A percentile compares a stretch with the other conserved stretches of the same genome.
Evolutionary conservation across 1,140 invertebrate species (phyloP).

Genomic region (Dendrolimus kikuchii): DNA sequence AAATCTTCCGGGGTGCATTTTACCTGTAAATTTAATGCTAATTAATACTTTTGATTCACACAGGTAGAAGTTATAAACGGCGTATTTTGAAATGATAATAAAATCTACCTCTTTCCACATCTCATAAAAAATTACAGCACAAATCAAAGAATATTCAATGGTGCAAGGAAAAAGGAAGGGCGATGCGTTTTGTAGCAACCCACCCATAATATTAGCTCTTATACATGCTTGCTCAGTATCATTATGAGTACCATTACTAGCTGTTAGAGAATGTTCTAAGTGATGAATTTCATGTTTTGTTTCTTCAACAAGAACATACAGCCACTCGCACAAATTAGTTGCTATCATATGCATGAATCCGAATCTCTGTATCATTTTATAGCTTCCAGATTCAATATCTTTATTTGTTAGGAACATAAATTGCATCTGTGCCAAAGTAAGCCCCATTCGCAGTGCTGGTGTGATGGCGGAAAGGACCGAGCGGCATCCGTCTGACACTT

Average conservation of each 20-base stretch:
- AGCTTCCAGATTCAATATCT: conserved; percentile 75
- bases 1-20: conserved; percentile 65
- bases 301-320: conserved; percentile 86
- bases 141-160: conserved; percentile 89
- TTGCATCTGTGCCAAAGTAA: conserved; percentile 80
- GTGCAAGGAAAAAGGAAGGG: conserved; percentile 93
- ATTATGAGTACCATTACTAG: conserved; percentile 23
- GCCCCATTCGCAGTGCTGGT: conserved; percentile 75
- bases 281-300: conserved; percentile 85
- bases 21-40: conserved; percentile 31
- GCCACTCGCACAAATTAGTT: conserved; percentile 87
- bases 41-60: background rate
- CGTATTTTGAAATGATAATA: background rate
- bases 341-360: conserved; percentile 90
- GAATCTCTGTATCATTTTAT: conserved; percentile 80
- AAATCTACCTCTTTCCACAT: conserved; percentile 82
- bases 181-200: conserved; percentile 84
- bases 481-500: conserved; percentile 72
- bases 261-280: conserved; percentile 59
- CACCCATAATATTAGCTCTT: conserved; percentile 75
- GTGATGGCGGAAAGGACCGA: conserved; percentile 75
- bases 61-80: background rate
- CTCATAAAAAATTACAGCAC: conserved; percentile 87
- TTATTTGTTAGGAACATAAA: conserved; percentile 82
- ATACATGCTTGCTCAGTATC: conserved; percentile 41